Percentiles rank a stretch among this genome's conserved stretches.
Evolutionary conservation across 2,113 vertebrate genomes (phyloP).

Genomic region (Salvelinus namaycush): DNA sequence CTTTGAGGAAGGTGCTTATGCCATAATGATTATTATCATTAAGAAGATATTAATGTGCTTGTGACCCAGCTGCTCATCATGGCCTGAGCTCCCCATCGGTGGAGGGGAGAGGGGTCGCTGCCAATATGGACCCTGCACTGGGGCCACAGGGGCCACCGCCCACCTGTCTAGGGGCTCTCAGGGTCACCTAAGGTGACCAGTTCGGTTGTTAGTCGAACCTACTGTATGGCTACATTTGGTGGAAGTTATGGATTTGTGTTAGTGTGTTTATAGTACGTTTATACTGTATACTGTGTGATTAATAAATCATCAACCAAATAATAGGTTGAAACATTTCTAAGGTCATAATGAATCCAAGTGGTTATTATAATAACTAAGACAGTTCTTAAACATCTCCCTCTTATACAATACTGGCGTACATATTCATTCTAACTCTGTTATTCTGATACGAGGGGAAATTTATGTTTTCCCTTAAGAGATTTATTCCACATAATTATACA

Average conservation of each 20-base stretch:
- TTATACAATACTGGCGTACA: slow-evolving; percentile 47
- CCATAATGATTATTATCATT: slow-evolving; percentile 99
- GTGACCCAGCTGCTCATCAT: slow-evolving; percentile 99
- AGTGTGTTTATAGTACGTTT: neutral
- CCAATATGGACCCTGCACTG: slow-evolving; percentile 85
- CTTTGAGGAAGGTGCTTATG: slow-evolving; percentile 99
- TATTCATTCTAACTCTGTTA: slow-evolving; percentile 60
- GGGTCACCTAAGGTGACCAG: slow-evolving; percentile 81
- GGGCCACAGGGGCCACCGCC: slow-evolving; percentile 49
- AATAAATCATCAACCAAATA: neutral
- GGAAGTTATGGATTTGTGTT: neutral
- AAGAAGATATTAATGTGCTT: slow-evolving; percentile 99
- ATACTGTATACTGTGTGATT: neutral
- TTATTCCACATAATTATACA: slow-evolving; percentile 52
- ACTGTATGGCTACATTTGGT: neutral
- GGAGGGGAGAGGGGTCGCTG: slow-evolving; percentile 87
- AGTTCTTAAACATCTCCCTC: slow-evolving; percentile 36
- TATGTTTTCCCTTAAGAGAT: slow-evolving; percentile 49
- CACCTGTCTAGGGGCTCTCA: slow-evolving; percentile 82
- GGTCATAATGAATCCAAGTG: slow-evolving; percentile 5
- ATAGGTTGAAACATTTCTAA: neutral
- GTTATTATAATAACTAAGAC: slow-evolving; percentile 37
- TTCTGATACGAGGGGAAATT: slow-evolving; percentile 38
- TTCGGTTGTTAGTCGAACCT: neutral
- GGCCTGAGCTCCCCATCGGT: slow-evolving; percentile 90